These are phyloP conservation scores for Crepidodera aurea DNA, from an alignment of 2,888 invertebrate genomes.

Conservation along the genomic window DNA sequence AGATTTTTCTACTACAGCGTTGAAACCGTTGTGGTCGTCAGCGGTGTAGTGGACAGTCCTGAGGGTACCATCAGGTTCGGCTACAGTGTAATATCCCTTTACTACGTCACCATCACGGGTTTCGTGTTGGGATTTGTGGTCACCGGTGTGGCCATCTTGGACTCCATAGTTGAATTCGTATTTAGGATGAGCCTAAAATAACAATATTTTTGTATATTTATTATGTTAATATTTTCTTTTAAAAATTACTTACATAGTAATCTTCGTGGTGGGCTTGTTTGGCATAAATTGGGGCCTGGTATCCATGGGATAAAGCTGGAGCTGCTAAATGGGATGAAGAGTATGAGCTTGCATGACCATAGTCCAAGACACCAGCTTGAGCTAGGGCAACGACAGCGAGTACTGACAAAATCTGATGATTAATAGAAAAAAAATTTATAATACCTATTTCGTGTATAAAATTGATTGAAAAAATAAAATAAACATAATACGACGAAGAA, in stretches of 20 bases:
- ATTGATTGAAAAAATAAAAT: too few species aligned
- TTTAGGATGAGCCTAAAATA: constrained; percentile 63
- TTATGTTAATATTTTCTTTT: not conserved
- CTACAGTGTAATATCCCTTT: constrained; percentile 63
- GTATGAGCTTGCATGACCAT: constrained; percentile 18
- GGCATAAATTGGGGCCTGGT: constrained; percentile 36
- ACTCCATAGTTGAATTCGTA: constrained; percentile 67
- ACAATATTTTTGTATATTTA: too few species aligned
- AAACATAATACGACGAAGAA: too few species aligned
- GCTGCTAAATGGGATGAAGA: constrained; percentile 25
- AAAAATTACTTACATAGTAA: constrained; percentile 42
- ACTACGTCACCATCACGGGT: constrained; percentile 66
- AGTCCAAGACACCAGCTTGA: constrained; percentile 37
- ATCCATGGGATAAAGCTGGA: constrained; percentile 38
- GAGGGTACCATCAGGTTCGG: constrained; percentile 66
- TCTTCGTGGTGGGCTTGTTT: constrained; percentile 41
- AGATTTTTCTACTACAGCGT: constrained; percentile 51
- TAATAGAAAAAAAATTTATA: constrained; percentile 7
- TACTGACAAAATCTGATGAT: constrained; percentile 41
- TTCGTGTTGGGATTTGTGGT: constrained; percentile 62
- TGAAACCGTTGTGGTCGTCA: constrained; percentile 66
- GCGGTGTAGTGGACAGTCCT: constrained; percentile 67
- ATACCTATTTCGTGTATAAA: too few species aligned
- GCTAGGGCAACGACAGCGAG: constrained; percentile 35
- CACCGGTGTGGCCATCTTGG: constrained; percentile 68